Evolutionary conservation across 2,113 vertebrate genomes (phyloP), one percentile per base, ranked within the genome.

Genomic region (Montifringilla adamsi): DNA sequence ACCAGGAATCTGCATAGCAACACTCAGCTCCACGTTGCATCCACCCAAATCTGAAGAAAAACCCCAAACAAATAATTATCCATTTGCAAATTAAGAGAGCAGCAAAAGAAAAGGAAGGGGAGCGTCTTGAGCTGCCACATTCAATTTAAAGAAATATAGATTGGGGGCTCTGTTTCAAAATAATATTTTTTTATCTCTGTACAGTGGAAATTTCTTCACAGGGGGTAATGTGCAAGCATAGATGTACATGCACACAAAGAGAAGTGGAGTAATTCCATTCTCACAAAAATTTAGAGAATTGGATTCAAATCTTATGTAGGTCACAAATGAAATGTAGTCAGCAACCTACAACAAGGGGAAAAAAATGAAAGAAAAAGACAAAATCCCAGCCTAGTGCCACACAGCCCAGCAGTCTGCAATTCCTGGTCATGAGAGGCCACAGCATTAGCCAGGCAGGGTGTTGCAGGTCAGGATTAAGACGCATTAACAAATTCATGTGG

Each of bases 401-500:
- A 47, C 55, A 78, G 12, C 90, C 59, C 89, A 49, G 86, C 83
- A 67, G 90, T 28, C 59, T 75, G 86, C 78, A 66, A 55, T 70
- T 68, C 63, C 73, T 83, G 93, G 92, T 88, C 95, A 94, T 11
- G 66, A 59, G 89, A 95, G 95, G 93, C 92, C 94, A 58, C 46
- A 39, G 92, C 84, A 85, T 92, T 72, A 95, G 59, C 79, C 52
- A 69, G 90, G 82, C 78, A 37, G 89, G 86, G 94, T 69, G 82
- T 43, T 67, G 62, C 69, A 62, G 93, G 95, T 97, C 95, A 93
- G 95, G 96, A 90, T 96, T 96, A 95, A 95, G 88, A 87, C 0
- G 24, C 77, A 95, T 96, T 96, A 97, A 94, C 94, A 91, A 87
- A 94, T 95, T 97, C 85, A 75, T 33, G 26, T 5, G 55, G 69